Evolutionary conservation across 2,797 vertebrate genomes (phyloP).

Genomic region (Silurus lanzhouensis): DNA sequence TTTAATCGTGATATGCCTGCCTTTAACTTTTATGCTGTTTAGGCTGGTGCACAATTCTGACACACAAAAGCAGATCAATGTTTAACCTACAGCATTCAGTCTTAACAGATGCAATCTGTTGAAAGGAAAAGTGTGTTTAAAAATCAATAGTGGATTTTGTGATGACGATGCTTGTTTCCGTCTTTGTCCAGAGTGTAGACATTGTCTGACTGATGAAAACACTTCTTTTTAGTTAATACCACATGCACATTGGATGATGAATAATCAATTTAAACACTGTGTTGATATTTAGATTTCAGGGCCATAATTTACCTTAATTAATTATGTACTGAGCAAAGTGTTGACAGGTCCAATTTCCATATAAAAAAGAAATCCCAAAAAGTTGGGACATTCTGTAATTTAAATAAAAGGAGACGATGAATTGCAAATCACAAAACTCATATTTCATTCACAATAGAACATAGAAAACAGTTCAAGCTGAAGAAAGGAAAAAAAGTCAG

Average conservation of each 20-base stretch:
- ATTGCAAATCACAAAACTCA: too few relatives aligned
- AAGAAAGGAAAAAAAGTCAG: too few relatives aligned
- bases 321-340: background rate
- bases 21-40: background rate
- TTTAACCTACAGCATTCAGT: background rate
- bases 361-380: too few relatives aligned
- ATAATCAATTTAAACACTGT: background rate
- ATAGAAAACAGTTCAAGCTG: too few relatives aligned
- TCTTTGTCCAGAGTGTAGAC: slow-evolving; percentile 1
- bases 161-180: slow-evolving; percentile 8
- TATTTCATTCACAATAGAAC: too few relatives aligned
- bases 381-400: too few relatives aligned
- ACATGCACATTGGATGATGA: background rate
- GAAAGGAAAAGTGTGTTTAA: slow-evolving; percentile 17
- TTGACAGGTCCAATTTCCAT: background rate
- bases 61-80: background rate
- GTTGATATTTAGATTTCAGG: background rate
- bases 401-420: too few relatives aligned
- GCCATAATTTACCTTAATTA: background rate
- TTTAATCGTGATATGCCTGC: slow-evolving; percentile 9
- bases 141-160: slow-evolving; percentile 19
- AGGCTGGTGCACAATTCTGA: background rate
- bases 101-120: slow-evolving; percentile 14
- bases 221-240: slow-evolving; percentile 4
- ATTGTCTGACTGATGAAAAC: background rate